A percentile compares a stretch with the other conserved stretches of the same genome.
These are phyloP conservation scores for Drosophila varians DNA, from an alignment of 1,140 invertebrate species.

Conservation along the genomic window DNA sequence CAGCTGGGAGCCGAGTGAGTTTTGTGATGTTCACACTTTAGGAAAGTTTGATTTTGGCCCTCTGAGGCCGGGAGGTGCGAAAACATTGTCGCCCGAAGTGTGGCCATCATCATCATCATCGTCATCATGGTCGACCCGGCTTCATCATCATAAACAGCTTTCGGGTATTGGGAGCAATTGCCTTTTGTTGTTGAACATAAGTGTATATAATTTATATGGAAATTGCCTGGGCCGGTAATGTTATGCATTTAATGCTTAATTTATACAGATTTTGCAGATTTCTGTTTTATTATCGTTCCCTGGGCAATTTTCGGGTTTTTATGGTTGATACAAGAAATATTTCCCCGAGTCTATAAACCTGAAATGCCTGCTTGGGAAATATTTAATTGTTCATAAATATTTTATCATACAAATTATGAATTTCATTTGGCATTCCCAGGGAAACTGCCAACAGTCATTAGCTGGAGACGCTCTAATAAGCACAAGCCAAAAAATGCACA, in stretches of 20 bases:
- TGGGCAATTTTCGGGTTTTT: slow-evolving; percentile 24
- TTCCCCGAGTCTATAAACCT: not conserved
- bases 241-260: slow-evolving; percentile 75
- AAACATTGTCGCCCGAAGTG: slow-evolving; percentile 78
- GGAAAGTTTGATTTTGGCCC: slow-evolving; percentile 72
- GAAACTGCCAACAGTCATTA: slow-evolving; percentile 60
- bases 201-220: slow-evolving; percentile 80
- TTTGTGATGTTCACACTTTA: slow-evolving; percentile 77
- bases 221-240: slow-evolving; percentile 64
- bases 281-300: slow-evolving; percentile 40
- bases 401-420: slow-evolving; percentile 68
- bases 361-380: slow-evolving; percentile 37
- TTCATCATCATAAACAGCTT: slow-evolving; percentile 6
- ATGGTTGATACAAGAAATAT: slow-evolving; percentile 35
- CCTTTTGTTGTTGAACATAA: slow-evolving; percentile 47
- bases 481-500: slow-evolving; percentile 37
- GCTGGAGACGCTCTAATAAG: slow-evolving; percentile 60
- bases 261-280: slow-evolving; percentile 70
- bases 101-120: slow-evolving; percentile 64
- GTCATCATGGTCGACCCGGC: not conserved
- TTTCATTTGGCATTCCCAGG: slow-evolving; percentile 51
- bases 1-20: slow-evolving; percentile 18
- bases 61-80: slow-evolving; percentile 66
- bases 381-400: slow-evolving; percentile 70
- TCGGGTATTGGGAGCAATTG: slow-evolving; percentile 18